Conservation (phyloP, 2,888 invertebrate genomes). For the Hydraecia micacea region DNA sequence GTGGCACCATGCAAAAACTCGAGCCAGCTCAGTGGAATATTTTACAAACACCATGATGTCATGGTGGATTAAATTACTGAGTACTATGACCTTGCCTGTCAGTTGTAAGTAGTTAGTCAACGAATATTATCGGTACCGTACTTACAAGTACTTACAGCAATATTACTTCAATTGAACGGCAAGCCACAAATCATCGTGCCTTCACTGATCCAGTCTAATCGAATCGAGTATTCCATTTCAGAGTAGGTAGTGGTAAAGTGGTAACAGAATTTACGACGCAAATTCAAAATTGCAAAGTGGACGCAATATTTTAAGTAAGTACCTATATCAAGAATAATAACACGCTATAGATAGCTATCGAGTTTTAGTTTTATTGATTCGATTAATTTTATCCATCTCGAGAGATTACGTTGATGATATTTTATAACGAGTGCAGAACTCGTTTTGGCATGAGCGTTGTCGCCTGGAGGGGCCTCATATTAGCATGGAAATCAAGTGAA, state of each 20-base stretch:
- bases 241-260: slow-evolving; percentile 13
- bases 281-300: slow-evolving; percentile 35
- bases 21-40: slow-evolving; percentile 82
- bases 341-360: slow-evolving; percentile 13
- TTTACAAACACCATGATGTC: slow-evolving; percentile 87
- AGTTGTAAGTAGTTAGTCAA: slow-evolving; percentile 68
- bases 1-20: slow-evolving; percentile 80
- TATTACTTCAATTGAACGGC: slow-evolving; percentile 35
- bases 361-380: slow-evolving; percentile 55
- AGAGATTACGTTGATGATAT: slow-evolving; percentile 67
- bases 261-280: slow-evolving; percentile 28
- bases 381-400: slow-evolving; percentile 52
- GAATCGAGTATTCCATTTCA: slow-evolving; percentile 36
- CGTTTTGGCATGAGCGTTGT: slow-evolving; percentile 72
- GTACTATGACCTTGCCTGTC: slow-evolving; percentile 84
- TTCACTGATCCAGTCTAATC: slow-evolving; percentile 29
- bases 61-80: slow-evolving; percentile 87
- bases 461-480: slow-evolving; percentile 83
- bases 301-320: slow-evolving; percentile 18
- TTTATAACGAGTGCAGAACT: slow-evolving; percentile 72
- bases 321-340: slow-evolving; percentile 38
- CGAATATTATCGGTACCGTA: slow-evolving; percentile 58
- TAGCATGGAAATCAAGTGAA: slow-evolving; percentile 82
- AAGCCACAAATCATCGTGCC: slow-evolving; percentile 29
- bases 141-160: slow-evolving; percentile 42